Evolutionary conservation across 2,888 invertebrate species (phyloP).

Genomic region (Trichogramma dendrolimi): DNA sequence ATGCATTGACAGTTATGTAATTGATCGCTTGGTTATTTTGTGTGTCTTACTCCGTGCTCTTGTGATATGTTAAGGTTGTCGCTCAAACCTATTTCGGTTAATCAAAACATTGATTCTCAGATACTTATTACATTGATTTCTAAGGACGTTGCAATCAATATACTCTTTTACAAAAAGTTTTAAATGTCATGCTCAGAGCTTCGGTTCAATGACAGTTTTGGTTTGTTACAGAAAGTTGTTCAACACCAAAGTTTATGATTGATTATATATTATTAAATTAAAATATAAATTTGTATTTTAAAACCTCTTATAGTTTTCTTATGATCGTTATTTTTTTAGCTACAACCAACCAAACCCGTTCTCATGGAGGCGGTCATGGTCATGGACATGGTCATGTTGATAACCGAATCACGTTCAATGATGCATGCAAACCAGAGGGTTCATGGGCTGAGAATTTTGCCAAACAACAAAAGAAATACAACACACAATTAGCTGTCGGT

Average conservation of each 20-base stretch:
- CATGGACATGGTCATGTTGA: not conserved
- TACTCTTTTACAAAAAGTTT: too few relatives aligned
- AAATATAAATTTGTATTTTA: not conserved
- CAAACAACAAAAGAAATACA: slow-evolving; percentile 14
- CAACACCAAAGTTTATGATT: not conserved
- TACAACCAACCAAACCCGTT: too few relatives aligned
- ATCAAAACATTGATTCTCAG: not conserved
- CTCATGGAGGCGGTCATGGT: too few relatives aligned
- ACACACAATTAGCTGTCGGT: slow-evolving; percentile 5
- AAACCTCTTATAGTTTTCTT: too few relatives aligned
- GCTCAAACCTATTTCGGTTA: not conserved
- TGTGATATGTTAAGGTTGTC: not conserved
- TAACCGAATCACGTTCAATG: slow-evolving; percentile 14
- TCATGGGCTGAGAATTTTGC: slow-evolving; percentile 14
- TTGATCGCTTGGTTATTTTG: not conserved
- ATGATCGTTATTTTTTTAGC: too few relatives aligned
- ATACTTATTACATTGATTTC: too few relatives aligned
- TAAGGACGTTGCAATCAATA: too few relatives aligned
- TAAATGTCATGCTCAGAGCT: too few relatives aligned
- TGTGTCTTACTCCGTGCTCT: not conserved
- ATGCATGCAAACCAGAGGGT: slow-evolving; percentile 16
- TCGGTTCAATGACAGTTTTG: too few relatives aligned
- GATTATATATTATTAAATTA: not conserved
- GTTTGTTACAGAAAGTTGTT: not conserved
- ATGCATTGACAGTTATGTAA: slow-evolving; percentile 21